A percentile compares a stretch with the other conserved stretches of the same genome.
Evolutionary conservation across 2,113 vertebrate species (phyloP).

Genomic region (Chaetodon trifascialis): DNA sequence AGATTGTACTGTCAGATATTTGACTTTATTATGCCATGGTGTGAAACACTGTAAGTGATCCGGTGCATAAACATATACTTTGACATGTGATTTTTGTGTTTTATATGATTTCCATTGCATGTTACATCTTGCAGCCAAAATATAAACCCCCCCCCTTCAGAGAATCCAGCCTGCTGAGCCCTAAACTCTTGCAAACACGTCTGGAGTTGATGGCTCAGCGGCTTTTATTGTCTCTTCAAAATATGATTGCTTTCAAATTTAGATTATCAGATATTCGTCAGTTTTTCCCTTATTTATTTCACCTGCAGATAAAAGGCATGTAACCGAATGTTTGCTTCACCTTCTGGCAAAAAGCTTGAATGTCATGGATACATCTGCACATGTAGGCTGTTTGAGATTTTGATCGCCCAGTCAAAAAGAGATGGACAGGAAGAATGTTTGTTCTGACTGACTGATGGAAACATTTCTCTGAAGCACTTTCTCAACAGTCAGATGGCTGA

Average conservation of each 20-base stretch:
- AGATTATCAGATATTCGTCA: conserved; percentile 17
- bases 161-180: neutral
- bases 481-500: conserved; percentile 69
- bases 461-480: conserved; percentile 78
- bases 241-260: conserved; percentile 48
- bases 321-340: conserved; percentile 64
- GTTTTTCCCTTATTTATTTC: conserved; percentile 58
- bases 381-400: conserved; percentile 47
- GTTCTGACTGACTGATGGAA: conserved; percentile 72
- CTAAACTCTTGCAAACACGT: neutral
- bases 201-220: conserved; percentile 28
- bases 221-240: conserved; percentile 52
- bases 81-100: conserved; percentile 51
- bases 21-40: conserved; percentile 63
- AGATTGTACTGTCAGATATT: conserved; percentile 70
- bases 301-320: conserved; percentile 49
- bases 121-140: conserved; percentile 26
- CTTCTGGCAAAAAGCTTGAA: conserved; percentile 60
- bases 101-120: conserved; percentile 41
- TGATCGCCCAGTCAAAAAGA: conserved; percentile 43
- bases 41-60: conserved; percentile 54
- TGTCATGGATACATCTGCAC: conserved; percentile 52
- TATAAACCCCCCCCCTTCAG: neutral
- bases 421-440: conserved; percentile 75
- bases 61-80: conserved; percentile 48